Conservation (phyloP, 2,888 invertebrate species). For the Mechanitis messenoides region DNA sequence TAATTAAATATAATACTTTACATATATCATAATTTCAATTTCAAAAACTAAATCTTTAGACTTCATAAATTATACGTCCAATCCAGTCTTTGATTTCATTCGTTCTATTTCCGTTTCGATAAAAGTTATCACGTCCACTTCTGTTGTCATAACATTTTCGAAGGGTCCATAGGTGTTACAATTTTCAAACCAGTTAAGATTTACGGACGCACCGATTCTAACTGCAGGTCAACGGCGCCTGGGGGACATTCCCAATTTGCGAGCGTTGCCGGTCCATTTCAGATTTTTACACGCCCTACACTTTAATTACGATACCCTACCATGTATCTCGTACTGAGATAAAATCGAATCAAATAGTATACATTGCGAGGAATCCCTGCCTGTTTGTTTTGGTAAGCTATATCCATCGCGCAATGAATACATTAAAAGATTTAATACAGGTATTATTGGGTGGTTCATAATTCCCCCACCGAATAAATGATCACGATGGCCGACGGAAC, state of each 20-base stretch:
- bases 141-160: too few species aligned
- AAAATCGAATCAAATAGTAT: neutral
- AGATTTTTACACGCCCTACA: slow-evolving; percentile 44
- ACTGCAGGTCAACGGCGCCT: slow-evolving; percentile 39
- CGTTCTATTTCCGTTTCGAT: too few species aligned
- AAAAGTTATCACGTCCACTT: too few species aligned
- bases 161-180: slow-evolving; percentile 24
- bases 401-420: slow-evolving; percentile 16
- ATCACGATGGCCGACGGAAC: slow-evolving; percentile 34
- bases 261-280: slow-evolving; percentile 43
- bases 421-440: neutral
- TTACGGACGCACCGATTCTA: slow-evolving; percentile 39
- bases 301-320: slow-evolving; percentile 34
- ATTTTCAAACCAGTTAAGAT: slow-evolving; percentile 38
- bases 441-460: slow-evolving; percentile 11
- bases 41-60: neutral
- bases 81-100: neutral
- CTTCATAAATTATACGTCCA: neutral
- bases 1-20: too few species aligned
- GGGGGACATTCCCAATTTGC: slow-evolving; percentile 45
- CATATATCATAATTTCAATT: neutral
- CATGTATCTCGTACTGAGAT: slow-evolving; percentile 7
- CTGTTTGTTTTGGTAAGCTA: neutral
- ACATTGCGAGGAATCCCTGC: slow-evolving; percentile 19
- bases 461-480: slow-evolving; percentile 35